Conservation (phyloP, 2,113 vertebrate species). For the Dolichotis patagonum region DNA sequence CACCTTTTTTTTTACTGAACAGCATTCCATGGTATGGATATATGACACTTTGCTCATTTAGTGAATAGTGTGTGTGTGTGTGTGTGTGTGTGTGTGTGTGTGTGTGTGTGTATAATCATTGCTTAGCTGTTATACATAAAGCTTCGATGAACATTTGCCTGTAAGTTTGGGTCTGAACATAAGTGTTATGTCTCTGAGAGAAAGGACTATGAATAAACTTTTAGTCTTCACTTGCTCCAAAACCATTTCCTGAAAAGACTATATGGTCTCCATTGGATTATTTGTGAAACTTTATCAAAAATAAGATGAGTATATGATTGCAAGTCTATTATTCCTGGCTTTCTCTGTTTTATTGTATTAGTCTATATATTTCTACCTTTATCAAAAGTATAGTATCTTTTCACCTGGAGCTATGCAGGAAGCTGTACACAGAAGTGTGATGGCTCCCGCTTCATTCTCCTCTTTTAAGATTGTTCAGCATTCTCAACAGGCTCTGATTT, state of each 20-base stretch:
- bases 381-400: not conserved
- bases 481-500: not conserved
- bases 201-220: not conserved
- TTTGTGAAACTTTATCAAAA: not conserved
- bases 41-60: not conserved
- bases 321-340: not conserved
- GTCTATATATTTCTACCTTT: not conserved
- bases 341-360: not conserved
- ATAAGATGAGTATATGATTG: not conserved
- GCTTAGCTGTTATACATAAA: not conserved
- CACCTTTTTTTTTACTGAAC: not conserved
- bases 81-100: not conserved
- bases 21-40: not conserved
- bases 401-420: not conserved
- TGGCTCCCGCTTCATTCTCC: not conserved
- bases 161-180: not conserved
- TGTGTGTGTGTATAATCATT: not conserved
- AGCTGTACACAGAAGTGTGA: not conserved
- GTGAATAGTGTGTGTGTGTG: not conserved
- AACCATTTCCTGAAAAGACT: not conserved
- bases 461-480: not conserved
- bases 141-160: not conserved
- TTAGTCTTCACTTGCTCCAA: not conserved
- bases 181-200: not conserved
- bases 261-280: not conserved